Evolutionary conservation across 2,888 invertebrate species (phyloP).

Genomic region (Sericinus montela): DNA sequence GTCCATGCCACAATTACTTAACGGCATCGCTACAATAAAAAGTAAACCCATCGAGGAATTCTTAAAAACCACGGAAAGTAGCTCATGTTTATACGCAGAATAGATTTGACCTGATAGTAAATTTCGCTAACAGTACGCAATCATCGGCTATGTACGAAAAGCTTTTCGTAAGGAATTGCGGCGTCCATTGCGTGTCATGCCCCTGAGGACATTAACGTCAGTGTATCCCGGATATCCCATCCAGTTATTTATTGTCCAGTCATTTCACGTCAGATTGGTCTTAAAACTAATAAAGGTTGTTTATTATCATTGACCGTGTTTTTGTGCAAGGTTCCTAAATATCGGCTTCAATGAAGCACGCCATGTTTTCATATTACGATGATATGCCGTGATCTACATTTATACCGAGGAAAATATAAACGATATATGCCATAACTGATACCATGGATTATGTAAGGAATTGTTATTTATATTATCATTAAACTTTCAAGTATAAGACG

Average conservation of each 20-base stretch:
- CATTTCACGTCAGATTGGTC: constrained; percentile 31
- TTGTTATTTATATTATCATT: no score
- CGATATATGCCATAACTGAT: no score
- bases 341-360: not conserved
- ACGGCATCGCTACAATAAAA: no score
- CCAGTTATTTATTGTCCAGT: constrained; percentile 47
- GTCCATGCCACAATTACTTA: no score
- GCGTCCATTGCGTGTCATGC: constrained; percentile 34
- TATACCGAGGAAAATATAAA: no score
- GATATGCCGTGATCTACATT: not conserved
- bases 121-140: constrained; percentile 8
- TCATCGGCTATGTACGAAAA: constrained; percentile 33
- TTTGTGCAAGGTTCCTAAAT: constrained; percentile 24
- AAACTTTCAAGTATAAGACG: no score
- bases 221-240: constrained; percentile 45
- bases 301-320: constrained; percentile 36
- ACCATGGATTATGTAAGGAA: no score
- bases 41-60: no score
- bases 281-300: constrained; percentile 36
- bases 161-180: constrained; percentile 38
- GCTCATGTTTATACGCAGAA: not conserved
- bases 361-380: not conserved
- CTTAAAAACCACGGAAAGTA: no score
- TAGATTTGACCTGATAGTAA: constrained; percentile 13
- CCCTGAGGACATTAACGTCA: constrained; percentile 40